Evolutionary conservation across 2,113 vertebrate genomes (phyloP), one percentile per base, ranked within the genome.

Genomic region (Romanogobio albipinnatus): DNA sequence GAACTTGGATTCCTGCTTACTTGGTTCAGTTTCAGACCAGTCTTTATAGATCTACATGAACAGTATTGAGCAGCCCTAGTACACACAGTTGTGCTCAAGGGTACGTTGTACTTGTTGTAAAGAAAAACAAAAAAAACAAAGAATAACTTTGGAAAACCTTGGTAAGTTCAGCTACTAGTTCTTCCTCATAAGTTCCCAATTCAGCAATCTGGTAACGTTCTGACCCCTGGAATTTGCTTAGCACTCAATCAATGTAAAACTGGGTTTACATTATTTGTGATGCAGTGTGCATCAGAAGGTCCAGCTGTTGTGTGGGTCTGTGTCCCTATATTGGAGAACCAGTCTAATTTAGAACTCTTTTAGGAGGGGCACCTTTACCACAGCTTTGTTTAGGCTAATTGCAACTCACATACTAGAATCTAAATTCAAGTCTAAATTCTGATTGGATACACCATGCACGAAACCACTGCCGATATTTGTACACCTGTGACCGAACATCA

Each of bases 321-420:
- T 24, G 71, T 36, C 3, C 26, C 17, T 24, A 29, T 45, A 58
- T 17, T 5, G 29, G 43, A 75, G 68, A 80, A 66, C 4, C 14
- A 64, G 15, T 49, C 10, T 70, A 64, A 56, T 75, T 75, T 75
- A 74, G 29, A 58, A 43, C 2, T 9, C 7, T 26, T 79, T 73
- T 24, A 58, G 43, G 10, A 26, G 43, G 45, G 56, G 56, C 47
- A 77, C 6, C 43, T 73, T 64, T 78, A 64, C 26, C 77, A 66
- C 78, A 77, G 22, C 33, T 56, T 59, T 53, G 59, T 82, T 71
- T 68, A 68, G 59, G 22, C 77, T 66, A 68, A 75, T 56, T 36
- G 29, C 24, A 79, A 83, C 24, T 64, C 64, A 45, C 26, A 73
- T n/a, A 47, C 29, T 9, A 47, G 15, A 47, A 59, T 22, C 6